phyloP scores from a whole-genome alignment of 2,113 vertebrate genomes.

The Mormyrus lacerda region DNA sequence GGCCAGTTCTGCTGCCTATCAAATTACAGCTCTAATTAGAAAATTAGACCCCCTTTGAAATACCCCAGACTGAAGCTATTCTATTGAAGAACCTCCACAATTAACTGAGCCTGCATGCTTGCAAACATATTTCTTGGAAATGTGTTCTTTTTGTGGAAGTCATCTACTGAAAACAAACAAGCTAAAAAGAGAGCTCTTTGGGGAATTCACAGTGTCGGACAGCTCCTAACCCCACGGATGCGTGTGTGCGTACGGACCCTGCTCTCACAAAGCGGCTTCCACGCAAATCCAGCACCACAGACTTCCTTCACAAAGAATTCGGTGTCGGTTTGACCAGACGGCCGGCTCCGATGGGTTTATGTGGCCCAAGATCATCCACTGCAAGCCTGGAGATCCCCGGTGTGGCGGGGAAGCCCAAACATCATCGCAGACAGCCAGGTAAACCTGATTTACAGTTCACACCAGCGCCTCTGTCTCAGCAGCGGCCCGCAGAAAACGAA shows the following conservation, averaged over 20 bases:
- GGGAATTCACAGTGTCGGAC: neutral
- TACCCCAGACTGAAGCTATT: slow-evolving; percentile 5
- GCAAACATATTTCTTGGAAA: neutral
- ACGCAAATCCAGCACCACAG: neutral
- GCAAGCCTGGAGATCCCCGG: neutral
- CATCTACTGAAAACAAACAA: neutral
- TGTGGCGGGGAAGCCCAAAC: slow-evolving; percentile 16
- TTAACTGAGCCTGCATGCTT: neutral
- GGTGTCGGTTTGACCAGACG: neutral
- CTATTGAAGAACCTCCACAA: neutral
- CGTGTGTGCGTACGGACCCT: neutral
- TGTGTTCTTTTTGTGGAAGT: neutral
- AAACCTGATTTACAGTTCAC: slow-evolving; percentile 24
- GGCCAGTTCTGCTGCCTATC: slow-evolving; percentile 8
- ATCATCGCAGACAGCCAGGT: slow-evolving; percentile 13
- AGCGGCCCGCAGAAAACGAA: slow-evolving; percentile 18
- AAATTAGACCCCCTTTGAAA: slow-evolving; percentile 5
- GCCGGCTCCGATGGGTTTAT: neutral
- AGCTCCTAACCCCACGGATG: neutral
- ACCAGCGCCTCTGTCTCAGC: slow-evolving; percentile 13
- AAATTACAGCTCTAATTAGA: slow-evolving; percentile 8
- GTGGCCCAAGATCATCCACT: neutral
- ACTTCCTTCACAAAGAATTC: neutral
- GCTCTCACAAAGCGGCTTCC: neutral
- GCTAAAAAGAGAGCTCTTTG: neutral